Evolutionary conservation across 2,888 invertebrate genomes (phyloP).

Genomic region (Phoenoteleia sp.): DNA sequence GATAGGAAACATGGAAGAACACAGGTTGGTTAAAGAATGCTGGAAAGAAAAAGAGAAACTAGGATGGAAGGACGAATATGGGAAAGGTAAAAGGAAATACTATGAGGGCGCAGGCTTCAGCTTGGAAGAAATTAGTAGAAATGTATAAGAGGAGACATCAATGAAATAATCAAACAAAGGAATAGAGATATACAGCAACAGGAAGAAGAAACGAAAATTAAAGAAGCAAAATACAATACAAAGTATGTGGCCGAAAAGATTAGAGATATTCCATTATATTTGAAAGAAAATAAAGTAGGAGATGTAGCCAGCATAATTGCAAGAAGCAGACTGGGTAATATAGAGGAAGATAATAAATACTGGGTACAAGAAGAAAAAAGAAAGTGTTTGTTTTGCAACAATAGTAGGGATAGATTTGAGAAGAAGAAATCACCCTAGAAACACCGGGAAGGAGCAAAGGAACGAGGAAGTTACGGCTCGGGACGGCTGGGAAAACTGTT

Average conservation of each 20-base stretch:
- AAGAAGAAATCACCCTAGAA: too few relatives aligned
- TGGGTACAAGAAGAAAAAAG: neutral
- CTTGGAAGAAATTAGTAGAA: constrained; percentile 7
- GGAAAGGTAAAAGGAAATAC: neutral
- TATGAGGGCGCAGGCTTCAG: neutral
- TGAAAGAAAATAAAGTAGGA: neutral
- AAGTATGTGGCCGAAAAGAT: too few relatives aligned
- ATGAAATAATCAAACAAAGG: neutral
- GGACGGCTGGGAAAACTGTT: too few relatives aligned
- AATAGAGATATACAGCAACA: neutral
- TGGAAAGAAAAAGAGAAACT: neutral
- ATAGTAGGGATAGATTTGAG: constrained; percentile 2
- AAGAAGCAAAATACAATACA: neutral
- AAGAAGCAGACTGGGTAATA: neutral
- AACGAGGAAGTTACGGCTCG: too few relatives aligned
- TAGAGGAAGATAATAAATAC: constrained; percentile 8
- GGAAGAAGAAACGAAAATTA: neutral
- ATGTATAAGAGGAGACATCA: neutral
- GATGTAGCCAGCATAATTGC: neutral
- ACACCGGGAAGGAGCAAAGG: too few relatives aligned
- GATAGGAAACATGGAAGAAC: neutral
- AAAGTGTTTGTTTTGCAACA: neutral
- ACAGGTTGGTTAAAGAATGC: neutral
- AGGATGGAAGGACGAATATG: neutral
- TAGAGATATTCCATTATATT: too few relatives aligned